Evolutionary conservation across 2,113 vertebrate genomes (phyloP).

Genomic region (Nibea albiflora): DNA sequence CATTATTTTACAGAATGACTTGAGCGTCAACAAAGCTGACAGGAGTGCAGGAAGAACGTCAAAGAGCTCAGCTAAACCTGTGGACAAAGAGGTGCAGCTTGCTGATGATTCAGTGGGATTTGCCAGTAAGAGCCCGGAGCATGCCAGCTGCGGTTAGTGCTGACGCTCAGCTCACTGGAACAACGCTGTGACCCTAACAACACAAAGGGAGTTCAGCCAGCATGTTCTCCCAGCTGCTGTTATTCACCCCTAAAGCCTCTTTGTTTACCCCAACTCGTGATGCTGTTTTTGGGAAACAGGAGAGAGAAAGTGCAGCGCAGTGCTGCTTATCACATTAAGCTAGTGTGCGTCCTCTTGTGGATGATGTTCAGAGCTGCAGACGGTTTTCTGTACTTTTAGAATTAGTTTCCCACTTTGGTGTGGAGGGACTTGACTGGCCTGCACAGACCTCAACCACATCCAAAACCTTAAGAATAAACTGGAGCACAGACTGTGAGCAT

Average conservation of each 20-base stretch:
- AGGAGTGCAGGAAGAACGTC: conserved; percentile 26
- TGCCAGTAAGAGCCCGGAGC: conserved; percentile 57
- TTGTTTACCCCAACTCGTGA: conserved; percentile 48
- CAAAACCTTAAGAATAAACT: neutral
- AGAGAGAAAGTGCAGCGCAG: neutral
- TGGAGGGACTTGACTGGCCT: neutral
- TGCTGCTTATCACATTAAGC: neutral
- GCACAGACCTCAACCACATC: neutral
- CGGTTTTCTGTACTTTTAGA: neutral
- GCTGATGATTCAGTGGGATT: conserved; percentile 80
- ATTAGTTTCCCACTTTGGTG: neutral
- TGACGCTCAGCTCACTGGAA: conserved; percentile 70
- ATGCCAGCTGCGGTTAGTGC: conserved; percentile 74
- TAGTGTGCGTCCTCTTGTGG: conserved; percentile 57
- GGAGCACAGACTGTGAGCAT: too few relatives aligned
- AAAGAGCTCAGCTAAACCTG: conserved; percentile 62
- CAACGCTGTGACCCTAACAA: conserved; percentile 57
- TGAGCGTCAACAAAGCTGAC: neutral
- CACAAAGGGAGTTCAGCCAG: conserved; percentile 72
- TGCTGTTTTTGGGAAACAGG: neutral
- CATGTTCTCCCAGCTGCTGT: conserved; percentile 59
- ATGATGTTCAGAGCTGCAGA: neutral
- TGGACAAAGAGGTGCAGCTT: conserved; percentile 67
- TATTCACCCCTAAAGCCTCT: conserved; percentile 60
- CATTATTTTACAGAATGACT: too few relatives aligned